Base-by-base conservation (phyloP, 2,113 vertebrate genomes). In the Indri indri region DNA sequence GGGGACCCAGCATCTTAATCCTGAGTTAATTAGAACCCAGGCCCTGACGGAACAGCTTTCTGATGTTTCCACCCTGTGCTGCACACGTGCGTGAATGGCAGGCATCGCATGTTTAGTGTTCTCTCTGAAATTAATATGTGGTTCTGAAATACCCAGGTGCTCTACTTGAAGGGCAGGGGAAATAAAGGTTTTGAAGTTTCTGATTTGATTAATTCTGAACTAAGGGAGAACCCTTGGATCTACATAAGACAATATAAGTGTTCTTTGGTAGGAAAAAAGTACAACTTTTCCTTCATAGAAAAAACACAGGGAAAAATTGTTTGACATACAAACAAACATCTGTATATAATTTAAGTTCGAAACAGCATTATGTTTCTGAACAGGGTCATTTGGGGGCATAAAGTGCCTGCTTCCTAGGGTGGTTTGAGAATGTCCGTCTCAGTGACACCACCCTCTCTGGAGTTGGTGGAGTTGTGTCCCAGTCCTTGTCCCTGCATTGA, bases 81-180 rank as follows among this genome's bases (percentile, higher is more conserved):
- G 3, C 34, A 1, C 0, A 1, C 5, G 10, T 3, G 4, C n/a
- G 6, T 71, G 79, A 25, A 2, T 63, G 37, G 77, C 40, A 57
- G 79, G 40, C 47, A 45, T 40, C 10, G 2, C 11, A 40, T 68
- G 42, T 17, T 20, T 13, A 20, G 9, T 8, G 20, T 83, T 68
- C 61, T 84, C 59, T 71, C 27, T 90, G 34, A 80, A 95, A 79
- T 94, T 70, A 47, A 23, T 22, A 23, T 3, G 11, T 20, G 65
- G 17, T 52, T 88, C 42, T 59, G 54, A 80, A 73, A 70, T 25
- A 59, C 45, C 0, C 20, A 25, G 30, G 37, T 16, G 6, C 18
- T 57, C 7, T 50, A 2, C 27, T 85, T 34, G 57, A 57, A 74
- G 65, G 23, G 42, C 30, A 73, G 25, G n/a, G 63, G 42, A 37